A percentile compares a stretch with the other conserved stretches of the same genome.
These are phyloP conservation scores for Poecilia picta DNA, from an alignment of 2,797 vertebrate species.

Conservation along the genomic window DNA sequence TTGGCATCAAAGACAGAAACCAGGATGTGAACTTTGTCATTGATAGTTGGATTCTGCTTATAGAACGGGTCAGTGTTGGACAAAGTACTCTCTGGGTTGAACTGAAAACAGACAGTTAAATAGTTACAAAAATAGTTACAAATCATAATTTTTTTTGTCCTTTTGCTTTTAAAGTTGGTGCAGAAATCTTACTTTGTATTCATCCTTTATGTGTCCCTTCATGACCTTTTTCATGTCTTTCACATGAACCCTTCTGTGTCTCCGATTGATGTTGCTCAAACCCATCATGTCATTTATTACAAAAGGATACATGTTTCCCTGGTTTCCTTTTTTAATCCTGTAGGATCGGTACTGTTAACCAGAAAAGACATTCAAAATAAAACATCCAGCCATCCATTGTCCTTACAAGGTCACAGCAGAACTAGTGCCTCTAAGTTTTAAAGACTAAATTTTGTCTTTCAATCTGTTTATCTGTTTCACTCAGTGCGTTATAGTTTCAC, in stretches of 20 bases:
- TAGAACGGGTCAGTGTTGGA: background rate
- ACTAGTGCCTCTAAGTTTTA: no score
- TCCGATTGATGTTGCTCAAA: no score
- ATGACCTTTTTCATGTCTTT: background rate
- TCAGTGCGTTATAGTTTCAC: no score
- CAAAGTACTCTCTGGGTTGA: background rate
- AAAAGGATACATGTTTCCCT: background rate
- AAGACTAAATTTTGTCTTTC: no score
- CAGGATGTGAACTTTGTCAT: conserved; percentile 6
- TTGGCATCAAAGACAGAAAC: conserved; percentile 15
- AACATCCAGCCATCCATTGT: no score
- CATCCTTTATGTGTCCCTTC: background rate
- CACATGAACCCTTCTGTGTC: no score
- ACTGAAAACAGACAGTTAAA: background rate
- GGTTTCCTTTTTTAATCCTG: background rate
- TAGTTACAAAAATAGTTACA: background rate
- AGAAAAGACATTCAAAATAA: background rate
- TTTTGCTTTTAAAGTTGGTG: background rate
- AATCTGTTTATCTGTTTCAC: no score
- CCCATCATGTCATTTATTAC: background rate
- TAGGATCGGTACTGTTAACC: background rate
- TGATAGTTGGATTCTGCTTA: background rate
- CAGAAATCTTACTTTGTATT: background rate
- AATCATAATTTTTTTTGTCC: no score
- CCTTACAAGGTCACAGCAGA: no score